phyloP scores from a whole-genome alignment of 2,797 vertebrate genomes.

The Sebastolobus altivelis region DNA sequence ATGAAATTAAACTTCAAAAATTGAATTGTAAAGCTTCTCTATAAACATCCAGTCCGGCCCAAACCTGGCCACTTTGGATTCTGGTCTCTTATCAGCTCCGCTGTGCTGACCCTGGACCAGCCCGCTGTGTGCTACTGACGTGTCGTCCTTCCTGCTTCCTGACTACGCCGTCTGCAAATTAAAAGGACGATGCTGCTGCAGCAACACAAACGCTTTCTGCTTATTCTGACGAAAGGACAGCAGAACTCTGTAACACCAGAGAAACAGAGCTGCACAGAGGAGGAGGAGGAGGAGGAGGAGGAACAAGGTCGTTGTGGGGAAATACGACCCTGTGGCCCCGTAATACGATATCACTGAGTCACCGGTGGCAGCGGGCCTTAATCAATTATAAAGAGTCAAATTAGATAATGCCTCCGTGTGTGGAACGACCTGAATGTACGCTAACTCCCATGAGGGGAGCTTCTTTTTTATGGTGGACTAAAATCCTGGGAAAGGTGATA shows the following conservation, averaged over 20 bases:
- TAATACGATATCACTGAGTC: constrained; percentile 46
- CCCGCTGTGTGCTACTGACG: constrained; percentile 20
- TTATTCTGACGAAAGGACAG: constrained; percentile 45
- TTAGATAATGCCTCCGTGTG: constrained; percentile 52
- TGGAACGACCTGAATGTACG: constrained; percentile 10
- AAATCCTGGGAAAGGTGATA: constrained; percentile 2
- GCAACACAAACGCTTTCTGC: constrained; percentile 29
- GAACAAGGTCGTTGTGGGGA: constrained; percentile 39
- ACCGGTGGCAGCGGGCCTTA: constrained; percentile 40
- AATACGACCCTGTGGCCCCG: constrained; percentile 36
- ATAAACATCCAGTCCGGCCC: background rate
- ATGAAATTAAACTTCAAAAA: constrained; percentile 13
- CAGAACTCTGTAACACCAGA: constrained; percentile 37
- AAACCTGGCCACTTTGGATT: constrained; percentile 19
- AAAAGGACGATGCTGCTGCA: constrained; percentile 51
- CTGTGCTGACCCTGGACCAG: constrained; percentile 34
- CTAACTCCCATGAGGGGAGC: constrained; percentile 10
- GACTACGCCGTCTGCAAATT: constrained; percentile 38
- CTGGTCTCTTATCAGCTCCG: background rate
- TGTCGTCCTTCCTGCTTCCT: constrained; percentile 19
- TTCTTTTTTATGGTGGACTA: background rate
- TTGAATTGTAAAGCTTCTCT: background rate
- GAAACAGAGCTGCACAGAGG: constrained; percentile 15
- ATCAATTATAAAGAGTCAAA: constrained; percentile 73
- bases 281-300: constrained; percentile 4